Evolutionary conservation across 2,113 vertebrate genomes (phyloP).

Genomic region (Hassar affinis): DNA sequence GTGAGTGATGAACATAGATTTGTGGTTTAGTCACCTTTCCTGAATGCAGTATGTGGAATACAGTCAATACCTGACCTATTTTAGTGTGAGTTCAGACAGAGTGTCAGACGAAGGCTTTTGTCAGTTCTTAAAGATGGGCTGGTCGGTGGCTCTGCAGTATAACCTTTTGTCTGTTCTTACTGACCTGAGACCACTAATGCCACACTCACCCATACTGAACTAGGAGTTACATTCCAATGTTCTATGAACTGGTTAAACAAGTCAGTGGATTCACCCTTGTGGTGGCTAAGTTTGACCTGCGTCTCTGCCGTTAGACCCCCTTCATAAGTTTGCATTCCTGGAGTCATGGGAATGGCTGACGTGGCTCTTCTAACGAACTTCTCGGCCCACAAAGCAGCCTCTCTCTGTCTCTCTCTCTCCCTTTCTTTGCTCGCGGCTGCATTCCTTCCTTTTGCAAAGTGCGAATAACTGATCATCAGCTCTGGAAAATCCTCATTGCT

Average conservation of each 20-base stretch:
- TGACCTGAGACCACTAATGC: slow-evolving; percentile 28
- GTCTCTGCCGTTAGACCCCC: background rate
- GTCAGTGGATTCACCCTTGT: slow-evolving; percentile 7
- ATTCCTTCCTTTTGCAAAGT: slow-evolving; percentile 28
- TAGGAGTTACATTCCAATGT: slow-evolving; percentile 1
- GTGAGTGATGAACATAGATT: slow-evolving; percentile 53
- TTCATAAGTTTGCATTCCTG: slow-evolving; percentile 37
- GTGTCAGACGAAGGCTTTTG: slow-evolving; percentile 22
- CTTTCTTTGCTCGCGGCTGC: slow-evolving; percentile 12
- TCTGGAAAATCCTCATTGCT: slow-evolving; percentile 17
- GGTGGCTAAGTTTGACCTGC: slow-evolving; percentile 14
- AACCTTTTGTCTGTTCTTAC: slow-evolving; percentile 15
- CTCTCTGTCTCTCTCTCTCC: background rate
- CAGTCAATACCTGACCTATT: slow-evolving; percentile 53
- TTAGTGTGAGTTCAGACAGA: slow-evolving; percentile 11
- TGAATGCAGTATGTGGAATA: slow-evolving; percentile 37
- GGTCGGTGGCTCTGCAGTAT: background rate
- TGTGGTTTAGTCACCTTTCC: slow-evolving; percentile 44
- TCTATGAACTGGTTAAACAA: slow-evolving; percentile 28
- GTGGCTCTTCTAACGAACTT: slow-evolving; percentile 8
- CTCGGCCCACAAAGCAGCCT: slow-evolving; percentile 2
- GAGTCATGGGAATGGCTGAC: slow-evolving; percentile 18
- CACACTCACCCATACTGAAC: background rate
- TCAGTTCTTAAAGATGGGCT: slow-evolving; percentile 15
- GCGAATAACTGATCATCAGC: slow-evolving; percentile 1